Conservation (phyloP, 2,888 invertebrate species). For the Alviniconcha strummeri region DNA sequence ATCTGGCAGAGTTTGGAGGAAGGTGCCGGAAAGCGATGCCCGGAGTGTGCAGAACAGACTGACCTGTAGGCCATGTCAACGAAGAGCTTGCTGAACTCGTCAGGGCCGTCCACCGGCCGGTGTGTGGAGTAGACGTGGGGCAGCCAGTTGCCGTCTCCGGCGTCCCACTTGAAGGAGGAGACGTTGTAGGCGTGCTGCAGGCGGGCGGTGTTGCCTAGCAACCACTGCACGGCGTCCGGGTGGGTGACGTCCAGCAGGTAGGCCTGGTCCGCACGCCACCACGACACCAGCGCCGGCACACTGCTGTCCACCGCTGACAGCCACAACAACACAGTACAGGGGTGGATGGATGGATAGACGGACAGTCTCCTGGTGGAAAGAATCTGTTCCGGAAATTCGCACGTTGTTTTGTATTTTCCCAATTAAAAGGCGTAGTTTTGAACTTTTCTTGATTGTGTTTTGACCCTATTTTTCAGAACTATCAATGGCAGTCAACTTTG, state of each 20-base stretch:
- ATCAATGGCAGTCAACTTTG: too few species aligned
- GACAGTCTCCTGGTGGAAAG: too few species aligned
- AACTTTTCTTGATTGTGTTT: too few species aligned
- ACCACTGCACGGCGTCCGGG: slow-evolving; percentile 87
- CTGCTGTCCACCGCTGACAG: slow-evolving; percentile 40
- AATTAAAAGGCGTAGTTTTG: too few species aligned
- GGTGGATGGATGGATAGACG: neutral
- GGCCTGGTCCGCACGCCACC: slow-evolving; percentile 84
- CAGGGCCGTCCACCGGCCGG: slow-evolving; percentile 49
- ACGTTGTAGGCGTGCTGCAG: slow-evolving; percentile 81
- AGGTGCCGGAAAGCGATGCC: too few species aligned
- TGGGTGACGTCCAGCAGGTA: slow-evolving; percentile 93
- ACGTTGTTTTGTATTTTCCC: too few species aligned
- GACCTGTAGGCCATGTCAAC: slow-evolving; percentile 50
- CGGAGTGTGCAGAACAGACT: neutral
- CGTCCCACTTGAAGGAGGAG: slow-evolving; percentile 92
- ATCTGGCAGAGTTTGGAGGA: too few species aligned
- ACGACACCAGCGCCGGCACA: slow-evolving; percentile 77
- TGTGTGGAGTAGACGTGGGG: slow-evolving; percentile 54
- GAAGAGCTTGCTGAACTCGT: slow-evolving; percentile 58
- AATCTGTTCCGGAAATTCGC: too few species aligned
- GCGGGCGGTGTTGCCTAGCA: slow-evolving; percentile 80
- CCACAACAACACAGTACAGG: neutral
- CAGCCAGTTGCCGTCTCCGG: slow-evolving; percentile 75
- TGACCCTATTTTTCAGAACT: too few species aligned